These are phyloP conservation scores for Bedellia somnulentella DNA, from an alignment of 2,888 invertebrate species.

Conservation along the genomic window DNA sequence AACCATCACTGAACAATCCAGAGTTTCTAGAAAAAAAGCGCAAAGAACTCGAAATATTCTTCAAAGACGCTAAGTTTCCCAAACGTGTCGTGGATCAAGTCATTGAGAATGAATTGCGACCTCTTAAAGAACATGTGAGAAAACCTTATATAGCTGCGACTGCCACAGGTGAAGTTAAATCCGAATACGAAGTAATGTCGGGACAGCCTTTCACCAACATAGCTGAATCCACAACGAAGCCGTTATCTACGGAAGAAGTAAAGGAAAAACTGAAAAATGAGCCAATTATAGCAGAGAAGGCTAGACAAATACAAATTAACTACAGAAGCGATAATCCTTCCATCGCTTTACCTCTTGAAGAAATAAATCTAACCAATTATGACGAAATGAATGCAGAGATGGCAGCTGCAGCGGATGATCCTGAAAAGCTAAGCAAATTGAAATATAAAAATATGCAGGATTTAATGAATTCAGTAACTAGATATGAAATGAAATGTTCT, in stretches of 20 bases:
- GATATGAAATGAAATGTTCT: conserved; percentile 14
- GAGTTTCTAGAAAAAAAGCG: conserved; percentile 29
- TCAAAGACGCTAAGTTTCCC: conserved; percentile 30
- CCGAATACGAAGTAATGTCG: conserved; percentile 47
- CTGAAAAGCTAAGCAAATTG: conserved; percentile 24
- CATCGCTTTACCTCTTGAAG: conserved; percentile 20
- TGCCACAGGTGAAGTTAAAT: conserved; percentile 24
- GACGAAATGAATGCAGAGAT: conserved; percentile 27
- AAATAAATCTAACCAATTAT: conserved; percentile 27
- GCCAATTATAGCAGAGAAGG: conserved; percentile 39
- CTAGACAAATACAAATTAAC: conserved; percentile 40
- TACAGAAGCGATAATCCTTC: conserved; percentile 18
- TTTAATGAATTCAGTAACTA: conserved; percentile 23
- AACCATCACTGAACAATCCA: conserved; percentile 15
- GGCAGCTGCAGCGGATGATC: conserved; percentile 24
- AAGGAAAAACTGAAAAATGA: conserved; percentile 29
- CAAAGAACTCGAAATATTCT: conserved; percentile 30
- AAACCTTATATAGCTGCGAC: conserved; percentile 40
- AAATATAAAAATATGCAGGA: conserved; percentile 38
- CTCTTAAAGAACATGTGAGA: conserved; percentile 17
- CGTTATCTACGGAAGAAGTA: conserved; percentile 28
- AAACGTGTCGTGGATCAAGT: conserved; percentile 26
- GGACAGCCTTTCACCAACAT: conserved; percentile 41
- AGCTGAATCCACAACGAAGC: conserved; percentile 28
- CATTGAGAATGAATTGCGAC: conserved; percentile 42